Evolutionary conservation across 1,140 invertebrate species (phyloP), one percentile per base, ranked within the genome.

Genomic region (Drosophila mojavensis): DNA sequence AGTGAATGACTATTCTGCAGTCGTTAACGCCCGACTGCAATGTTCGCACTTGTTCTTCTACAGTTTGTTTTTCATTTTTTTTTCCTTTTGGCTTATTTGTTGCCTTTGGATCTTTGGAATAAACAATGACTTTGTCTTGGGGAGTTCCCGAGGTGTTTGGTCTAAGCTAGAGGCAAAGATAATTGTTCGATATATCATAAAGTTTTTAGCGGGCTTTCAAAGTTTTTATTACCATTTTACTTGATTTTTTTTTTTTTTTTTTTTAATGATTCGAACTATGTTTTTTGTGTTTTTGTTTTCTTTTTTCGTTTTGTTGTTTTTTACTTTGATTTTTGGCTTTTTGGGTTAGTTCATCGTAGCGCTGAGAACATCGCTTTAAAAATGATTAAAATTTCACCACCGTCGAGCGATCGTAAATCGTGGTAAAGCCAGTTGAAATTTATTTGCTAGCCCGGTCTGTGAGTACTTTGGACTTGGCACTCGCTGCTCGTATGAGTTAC

Each of bases 301-400:
- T 33, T 33, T 7, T 33, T 33, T 33, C 33, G 6, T 1, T 7
- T 33, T 33, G 0, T 33, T 7, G 33, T 5, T 9, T 9, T 33
- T 33, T 33, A 9, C 6, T 33, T 33, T 9, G 33, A 9, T 33
- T 33, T 33, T 33, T 9, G 33, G 33, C 9, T 7, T 9, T 33
- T 10, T 30, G 5, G 33, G 33, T 33, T 33, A 33, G 6, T 33
- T 33, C 7, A 33, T 33, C 33, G 33, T 0, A 33, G 33, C 33
- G 33, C 70, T 73, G 56, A 60, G 70, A 68, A 68, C 70, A 68
- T 68, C 64, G 56, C 39, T 53, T 50, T 68, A 61, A 68, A 73
- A 68, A 73, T 73, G 24, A 67, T 73, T 54, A 48, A 39, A 41
- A 53, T 39, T 67, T 73, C 64, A 54, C 39, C 45, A 45, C 54